Evolutionary conservation across 2,888 invertebrate species (phyloP), one percentile per base, ranked within the genome.

Genomic region (Atrina japonica): DNA sequence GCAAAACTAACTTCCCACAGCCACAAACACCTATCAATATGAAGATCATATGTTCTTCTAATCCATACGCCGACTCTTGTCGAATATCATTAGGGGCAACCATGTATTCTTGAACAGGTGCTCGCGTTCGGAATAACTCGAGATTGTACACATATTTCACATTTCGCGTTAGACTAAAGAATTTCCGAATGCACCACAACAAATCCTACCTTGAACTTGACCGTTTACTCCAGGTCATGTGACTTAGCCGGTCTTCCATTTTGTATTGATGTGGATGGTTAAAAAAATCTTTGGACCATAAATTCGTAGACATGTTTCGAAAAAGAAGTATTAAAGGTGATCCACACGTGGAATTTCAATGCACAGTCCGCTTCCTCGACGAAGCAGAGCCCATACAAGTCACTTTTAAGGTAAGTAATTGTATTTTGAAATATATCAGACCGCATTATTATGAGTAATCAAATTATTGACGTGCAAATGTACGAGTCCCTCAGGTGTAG

Each of bases 291-390:
- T 30, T 35, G 56, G 56, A 40, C 23, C 27, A 18, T 21, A 21
- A 23, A 56, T 56, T 29, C 40, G 47, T 58, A 55, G 82, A 76
- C 66, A 84, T 86, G 80, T 87, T 87, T 82, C 84, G 85, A 70
- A 86, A 86, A 81, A 80, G 78, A 75, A 83, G 80, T 70, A 78
- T 79, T 63, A 88, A 87, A 75, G 82, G 81, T 69, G 88, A 89
- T 70, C 83, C 86, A 66, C 86, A 87, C 65, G 86, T 87, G 76
- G 88, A 89, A 67, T 87, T 87, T 74, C 83, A 88, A 67, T 88
- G 89, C 73, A 88, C 85, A 40, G 85, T 90, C 30, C 81, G 89
- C 43, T 90, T 90, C 75, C 76, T 90, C 75, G 89, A 90, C 75
- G 88, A 89, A 76, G 86, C 88, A 16, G 89, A 89, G 52, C 86